Percentiles rank a stretch among this genome's conserved stretches.
Evolutionary conservation across 2,888 invertebrate genomes (phyloP).

Genomic region (Drosophila rellima): DNA sequence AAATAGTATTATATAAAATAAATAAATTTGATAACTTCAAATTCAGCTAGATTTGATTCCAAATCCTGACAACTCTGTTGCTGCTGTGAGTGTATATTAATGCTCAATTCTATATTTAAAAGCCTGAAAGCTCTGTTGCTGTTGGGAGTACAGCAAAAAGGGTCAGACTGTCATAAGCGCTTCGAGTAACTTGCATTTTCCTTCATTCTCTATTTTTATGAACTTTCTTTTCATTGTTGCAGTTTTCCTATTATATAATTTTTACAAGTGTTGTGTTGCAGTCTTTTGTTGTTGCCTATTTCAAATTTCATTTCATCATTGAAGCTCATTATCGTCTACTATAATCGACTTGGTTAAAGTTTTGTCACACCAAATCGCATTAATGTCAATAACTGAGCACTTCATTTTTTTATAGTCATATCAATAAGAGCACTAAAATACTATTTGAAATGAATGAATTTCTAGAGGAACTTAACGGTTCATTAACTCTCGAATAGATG

Average conservation of each 20-base stretch:
- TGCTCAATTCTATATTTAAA: background rate
- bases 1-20: background rate
- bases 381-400: conserved; percentile 42
- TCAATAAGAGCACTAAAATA: conserved; percentile 54
- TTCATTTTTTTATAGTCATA: conserved; percentile 37
- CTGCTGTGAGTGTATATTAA: background rate
- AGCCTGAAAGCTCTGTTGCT: conserved; percentile 39
- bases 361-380: conserved; percentile 43
- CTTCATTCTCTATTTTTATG: background rate
- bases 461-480: conserved; percentile 27
- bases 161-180: conserved; percentile 5
- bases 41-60: background rate
- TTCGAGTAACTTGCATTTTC: conserved; percentile 5
- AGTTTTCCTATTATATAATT: conserved; percentile 5
- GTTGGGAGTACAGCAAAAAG: conserved; percentile 11
- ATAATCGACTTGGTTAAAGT: conserved; percentile 52
- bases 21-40: too few relatives aligned
- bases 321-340: conserved; percentile 52
- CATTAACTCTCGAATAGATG: conserved; percentile 25
- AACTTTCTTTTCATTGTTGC: conserved; percentile 5
- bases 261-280: conserved; percentile 19
- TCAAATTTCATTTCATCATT: conserved; percentile 13
- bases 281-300: conserved; percentile 16
- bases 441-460: conserved; percentile 43
- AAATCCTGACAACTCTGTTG: background rate